Conservation (phyloP, 2,797 vertebrate genomes). For the Rhinichthys osculus region DNA sequence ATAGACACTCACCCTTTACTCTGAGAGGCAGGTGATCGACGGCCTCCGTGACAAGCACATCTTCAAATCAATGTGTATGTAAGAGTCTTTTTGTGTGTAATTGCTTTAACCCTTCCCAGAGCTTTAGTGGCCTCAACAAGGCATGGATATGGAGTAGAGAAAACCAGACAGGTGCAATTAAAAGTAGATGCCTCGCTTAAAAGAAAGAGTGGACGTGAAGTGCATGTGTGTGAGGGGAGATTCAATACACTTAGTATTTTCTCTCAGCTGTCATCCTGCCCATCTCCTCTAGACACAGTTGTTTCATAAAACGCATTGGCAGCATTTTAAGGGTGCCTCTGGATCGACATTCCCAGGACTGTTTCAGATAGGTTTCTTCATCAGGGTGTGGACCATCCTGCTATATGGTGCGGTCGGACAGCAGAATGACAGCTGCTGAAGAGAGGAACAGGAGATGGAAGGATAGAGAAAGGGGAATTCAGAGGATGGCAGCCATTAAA, state of each 20-base stretch:
- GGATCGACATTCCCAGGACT: conserved; percentile 40
- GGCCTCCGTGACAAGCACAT: not conserved
- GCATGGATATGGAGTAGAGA: not conserved
- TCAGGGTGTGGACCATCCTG: conserved; percentile 12
- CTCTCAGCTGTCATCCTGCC: conserved; percentile 37
- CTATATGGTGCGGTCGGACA: conserved; percentile 5
- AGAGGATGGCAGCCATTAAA: conserved; percentile 29
- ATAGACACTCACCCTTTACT: conserved; percentile 11
- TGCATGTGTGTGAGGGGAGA: not conserved
- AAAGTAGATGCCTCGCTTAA: conserved; percentile 13
- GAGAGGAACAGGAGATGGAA: conserved; percentile 30
- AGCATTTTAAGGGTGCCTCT: conserved; percentile 52
- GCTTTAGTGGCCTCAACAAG: not conserved
- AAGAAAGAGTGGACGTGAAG: not conserved
- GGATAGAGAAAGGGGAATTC: conserved; percentile 24
- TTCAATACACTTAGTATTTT: conserved; percentile 9
- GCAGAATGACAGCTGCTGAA: conserved; percentile 47
- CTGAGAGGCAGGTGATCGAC: conserved; percentile 18
- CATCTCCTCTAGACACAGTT: conserved; percentile 44
- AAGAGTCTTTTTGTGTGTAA: conserved; percentile 14
- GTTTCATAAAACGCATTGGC: conserved; percentile 47
- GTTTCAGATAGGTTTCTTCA: conserved; percentile 36
- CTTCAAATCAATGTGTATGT: conserved; percentile 45
- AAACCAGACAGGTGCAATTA: conserved; percentile 39
- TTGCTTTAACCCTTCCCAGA: conserved; percentile 41